A percentile compares a stretch with the other conserved stretches of the same genome.
Conservation (phyloP, 2,113 vertebrate species). For the Albula glossodonta region DNA sequence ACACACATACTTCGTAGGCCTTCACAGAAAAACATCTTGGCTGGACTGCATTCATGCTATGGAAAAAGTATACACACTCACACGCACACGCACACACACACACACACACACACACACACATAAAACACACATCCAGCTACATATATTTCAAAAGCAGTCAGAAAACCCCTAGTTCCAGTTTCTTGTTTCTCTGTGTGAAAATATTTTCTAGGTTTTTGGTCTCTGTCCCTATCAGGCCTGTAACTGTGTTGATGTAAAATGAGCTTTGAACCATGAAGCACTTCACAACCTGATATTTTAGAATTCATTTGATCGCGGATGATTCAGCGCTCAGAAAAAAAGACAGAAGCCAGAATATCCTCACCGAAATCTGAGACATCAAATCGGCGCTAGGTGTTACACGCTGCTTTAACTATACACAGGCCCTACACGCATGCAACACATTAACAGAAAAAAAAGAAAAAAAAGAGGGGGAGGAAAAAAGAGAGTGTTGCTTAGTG, state of each 20-base stretch:
- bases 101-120: not conserved
- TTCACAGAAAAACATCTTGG: not conserved
- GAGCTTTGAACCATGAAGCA: not conserved
- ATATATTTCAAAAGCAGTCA: not conserved
- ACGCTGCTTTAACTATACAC: not conserved
- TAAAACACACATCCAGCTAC: not conserved
- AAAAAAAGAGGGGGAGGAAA: not conserved
- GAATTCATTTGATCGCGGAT: not conserved
- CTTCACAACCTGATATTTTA: not conserved
- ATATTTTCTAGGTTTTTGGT: not conserved
- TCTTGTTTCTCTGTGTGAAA: not conserved
- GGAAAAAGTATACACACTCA: not conserved
- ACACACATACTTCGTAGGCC: no score
- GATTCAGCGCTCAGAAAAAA: not conserved
- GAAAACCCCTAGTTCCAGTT: not conserved
- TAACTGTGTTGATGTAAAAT: not conserved
- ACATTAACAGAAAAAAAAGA: not conserved
- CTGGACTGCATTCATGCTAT: slow-evolving; percentile 38
- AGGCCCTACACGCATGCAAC: not conserved
- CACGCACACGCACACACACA: no score
- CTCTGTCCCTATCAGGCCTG: not conserved
- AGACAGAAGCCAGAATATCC: not conserved
- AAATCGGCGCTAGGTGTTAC: not conserved
- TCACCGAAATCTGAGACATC: not conserved
- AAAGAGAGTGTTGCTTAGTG: not conserved